Evolutionary conservation across 2,888 invertebrate species (phyloP), one percentile per base, ranked within the genome.

Genomic region (Trichogramma evanescens): DNA sequence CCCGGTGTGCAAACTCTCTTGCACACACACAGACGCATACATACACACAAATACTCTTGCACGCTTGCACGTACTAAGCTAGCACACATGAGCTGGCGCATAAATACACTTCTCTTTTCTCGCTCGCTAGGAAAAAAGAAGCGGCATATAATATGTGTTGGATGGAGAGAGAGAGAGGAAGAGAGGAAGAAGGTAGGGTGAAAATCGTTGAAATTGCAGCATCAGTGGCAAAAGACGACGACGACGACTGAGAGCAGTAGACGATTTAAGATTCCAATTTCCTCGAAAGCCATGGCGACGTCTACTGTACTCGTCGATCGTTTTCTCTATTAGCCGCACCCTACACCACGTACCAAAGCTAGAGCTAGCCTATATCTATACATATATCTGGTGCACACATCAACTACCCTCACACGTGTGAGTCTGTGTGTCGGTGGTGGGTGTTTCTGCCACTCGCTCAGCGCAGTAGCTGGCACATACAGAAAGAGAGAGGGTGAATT

Each of bases 191-290:
- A 53, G 61, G 58, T 54, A 62, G 59, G 48, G 56, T 40, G 50
- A 51, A 61, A 60, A 61, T 56, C 54, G 50, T 50, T 9, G 53
- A 50, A 56, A 58, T 61, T 58, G 58, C 51, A 48, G 41, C 50
- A 8, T 26, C 38, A 56, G 56, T 61, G 56, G 58, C 51, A 48
- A 26, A 45, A 8, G 50, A 13, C 13, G 26, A 6, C 10, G 56
- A 56, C 49, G 41, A 38, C 38, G 40, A 50, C 51, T 39, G 50
- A 54, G 46, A 69, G 26, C 26, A 26, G 26, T 26, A 26, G 71
- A 72, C 74, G 74, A 74, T 74, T 72, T 72, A 72, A 72, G 72
- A 74, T 74, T 74, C 72, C 74, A 74, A 74, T 74, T 74, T 73
- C 71, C 71, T 52, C 13, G 48, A 56, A 58, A 57, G 56, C 56